phyloP scores from a whole-genome alignment of 2,888 invertebrate species.

The Marronus borbonicus region DNA sequence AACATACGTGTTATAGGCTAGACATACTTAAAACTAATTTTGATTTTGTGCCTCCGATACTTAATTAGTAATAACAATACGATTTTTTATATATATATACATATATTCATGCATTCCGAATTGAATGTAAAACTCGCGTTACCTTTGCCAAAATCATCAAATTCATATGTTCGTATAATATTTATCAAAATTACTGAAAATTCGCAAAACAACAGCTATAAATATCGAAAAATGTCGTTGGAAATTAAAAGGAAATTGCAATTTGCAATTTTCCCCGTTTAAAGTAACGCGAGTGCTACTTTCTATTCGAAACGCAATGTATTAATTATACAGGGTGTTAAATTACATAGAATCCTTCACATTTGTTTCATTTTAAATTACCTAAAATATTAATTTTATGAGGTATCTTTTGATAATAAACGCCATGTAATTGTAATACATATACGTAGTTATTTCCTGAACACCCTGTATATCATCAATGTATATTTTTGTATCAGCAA shows the following conservation, averaged over 20 bases:
- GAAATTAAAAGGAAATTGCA: too few species aligned
- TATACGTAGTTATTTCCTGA: not conserved
- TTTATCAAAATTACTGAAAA: too few species aligned
- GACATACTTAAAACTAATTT: slow-evolving; percentile 67
- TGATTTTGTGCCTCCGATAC: slow-evolving; percentile 68
- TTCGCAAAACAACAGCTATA: too few species aligned
- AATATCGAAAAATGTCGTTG: too few species aligned
- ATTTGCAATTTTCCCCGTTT: not conserved
- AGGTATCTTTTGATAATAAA: slow-evolving; percentile 55
- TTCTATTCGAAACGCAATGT: not conserved
- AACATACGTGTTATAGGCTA: slow-evolving; percentile 66
- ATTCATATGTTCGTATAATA: too few species aligned
- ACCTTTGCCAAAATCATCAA: too few species aligned
- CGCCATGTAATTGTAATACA: slow-evolving; percentile 53
- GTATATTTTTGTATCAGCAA: slow-evolving; percentile 57
- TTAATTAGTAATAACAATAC: slow-evolving; percentile 55
- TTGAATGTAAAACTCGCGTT: too few species aligned
- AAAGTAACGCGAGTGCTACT: not conserved
- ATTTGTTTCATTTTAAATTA: not conserved
- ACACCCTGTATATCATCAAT: slow-evolving; percentile 23
- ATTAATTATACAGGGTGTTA: slow-evolving; percentile 12
- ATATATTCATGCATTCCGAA: not conserved
- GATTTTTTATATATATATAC: slow-evolving; percentile 41
- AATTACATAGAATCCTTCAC: not conserved
- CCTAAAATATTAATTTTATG: slow-evolving; percentile 3